These are phyloP conservation scores for Caenorhabditis tropicalis DNA, from an alignment of 1,140 invertebrate genomes.

Conservation along the genomic window DNA sequence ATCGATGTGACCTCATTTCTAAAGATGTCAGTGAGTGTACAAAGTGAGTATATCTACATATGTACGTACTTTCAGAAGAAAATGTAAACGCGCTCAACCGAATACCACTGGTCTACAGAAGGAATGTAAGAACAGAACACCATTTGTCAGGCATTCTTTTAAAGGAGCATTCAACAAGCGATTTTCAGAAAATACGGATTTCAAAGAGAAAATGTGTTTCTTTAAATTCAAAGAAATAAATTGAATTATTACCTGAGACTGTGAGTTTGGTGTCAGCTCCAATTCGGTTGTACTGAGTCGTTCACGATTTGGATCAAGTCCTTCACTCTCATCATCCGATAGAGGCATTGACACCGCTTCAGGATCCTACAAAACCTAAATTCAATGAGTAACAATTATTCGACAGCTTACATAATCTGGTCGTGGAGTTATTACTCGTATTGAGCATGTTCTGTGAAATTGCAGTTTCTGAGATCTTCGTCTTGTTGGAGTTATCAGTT, in stretches of 20 bases:
- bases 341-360: neutral
- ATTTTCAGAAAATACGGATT: too few species aligned
- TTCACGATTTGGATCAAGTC: neutral
- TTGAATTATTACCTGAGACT: neutral
- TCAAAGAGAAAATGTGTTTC: too few species aligned
- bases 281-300: neutral
- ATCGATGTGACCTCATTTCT: too few species aligned
- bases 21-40: too few species aligned
- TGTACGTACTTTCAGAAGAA: too few species aligned
- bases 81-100: too few species aligned
- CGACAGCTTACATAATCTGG: neutral
- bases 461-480: neutral
- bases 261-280: neutral
- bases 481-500: neutral
- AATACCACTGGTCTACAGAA: too few species aligned
- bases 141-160: too few species aligned
- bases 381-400: neutral
- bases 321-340: neutral
- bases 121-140: too few species aligned
- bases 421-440: neutral
- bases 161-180: too few species aligned
- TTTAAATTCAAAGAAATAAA: too few species aligned
- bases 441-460: constrained; percentile 3
- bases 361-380: neutral
- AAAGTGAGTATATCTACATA: too few species aligned